Evolutionary conservation across 2,888 invertebrate species (phyloP).

Genomic region (Gordius sp.): DNA sequence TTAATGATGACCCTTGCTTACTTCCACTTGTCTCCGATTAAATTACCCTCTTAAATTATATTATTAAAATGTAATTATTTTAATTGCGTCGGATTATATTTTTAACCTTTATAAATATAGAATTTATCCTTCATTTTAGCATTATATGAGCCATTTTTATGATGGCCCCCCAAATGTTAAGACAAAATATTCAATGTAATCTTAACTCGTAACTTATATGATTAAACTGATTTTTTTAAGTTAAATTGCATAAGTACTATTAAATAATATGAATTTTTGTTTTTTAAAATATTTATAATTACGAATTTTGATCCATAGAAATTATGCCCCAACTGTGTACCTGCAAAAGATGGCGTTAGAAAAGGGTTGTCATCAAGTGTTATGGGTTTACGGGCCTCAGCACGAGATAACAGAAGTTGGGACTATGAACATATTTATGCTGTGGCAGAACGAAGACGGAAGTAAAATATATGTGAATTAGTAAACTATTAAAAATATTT

Average conservation of each 20-base stretch:
- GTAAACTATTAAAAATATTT: too few relatives aligned
- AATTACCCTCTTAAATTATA: too few relatives aligned
- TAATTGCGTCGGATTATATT: too few relatives aligned
- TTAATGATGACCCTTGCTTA: too few relatives aligned
- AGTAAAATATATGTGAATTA: slow-evolving; percentile 34
- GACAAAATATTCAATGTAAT: too few relatives aligned
- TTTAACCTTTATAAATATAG: too few relatives aligned
- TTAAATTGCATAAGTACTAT: neutral
- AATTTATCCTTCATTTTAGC: too few relatives aligned
- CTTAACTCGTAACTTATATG: neutral
- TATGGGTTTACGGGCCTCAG: slow-evolving; percentile 81
- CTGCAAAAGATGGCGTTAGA: slow-evolving; percentile 42
- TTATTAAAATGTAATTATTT: too few relatives aligned
- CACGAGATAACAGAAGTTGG: slow-evolving; percentile 84
- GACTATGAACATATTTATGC: slow-evolving; percentile 85
- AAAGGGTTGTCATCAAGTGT: slow-evolving; percentile 61
- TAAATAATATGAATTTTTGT: neutral
- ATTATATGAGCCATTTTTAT: too few relatives aligned
- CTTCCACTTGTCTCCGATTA: too few relatives aligned
- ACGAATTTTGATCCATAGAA: slow-evolving; percentile 23
- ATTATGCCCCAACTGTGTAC: slow-evolving; percentile 35
- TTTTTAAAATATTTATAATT: slow-evolving; percentile 13
- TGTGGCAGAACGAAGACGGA: slow-evolving; percentile 59
- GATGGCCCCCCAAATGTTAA: too few relatives aligned
- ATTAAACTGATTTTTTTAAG: neutral